Conservation (phyloP, 2,888 invertebrate genomes). For the Celastrina argiolus region DNA sequence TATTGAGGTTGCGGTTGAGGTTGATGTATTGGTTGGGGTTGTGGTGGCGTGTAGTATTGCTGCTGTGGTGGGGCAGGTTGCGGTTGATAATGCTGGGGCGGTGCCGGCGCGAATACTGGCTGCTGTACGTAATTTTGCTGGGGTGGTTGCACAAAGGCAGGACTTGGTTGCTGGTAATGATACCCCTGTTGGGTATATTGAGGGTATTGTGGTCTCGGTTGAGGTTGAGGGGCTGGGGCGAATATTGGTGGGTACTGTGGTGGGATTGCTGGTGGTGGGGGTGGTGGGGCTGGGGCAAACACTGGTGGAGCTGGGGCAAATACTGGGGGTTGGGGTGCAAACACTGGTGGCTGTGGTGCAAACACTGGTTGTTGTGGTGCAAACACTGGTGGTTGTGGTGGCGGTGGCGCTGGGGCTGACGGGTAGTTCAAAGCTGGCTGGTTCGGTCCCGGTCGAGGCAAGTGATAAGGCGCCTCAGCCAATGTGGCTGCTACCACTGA, state of each 20-base stretch:
- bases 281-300: conserved; percentile 25
- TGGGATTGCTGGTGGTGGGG: conserved; percentile 23
- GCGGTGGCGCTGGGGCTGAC: conserved; percentile 39
- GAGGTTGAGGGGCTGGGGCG: conserved; percentile 27
- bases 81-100: conserved; percentile 22
- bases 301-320: conserved; percentile 1
- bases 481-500: conserved; percentile 53
- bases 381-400: conserved; percentile 28
- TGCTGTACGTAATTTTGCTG: conserved; percentile 20
- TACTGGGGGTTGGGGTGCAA: conserved; percentile 6
- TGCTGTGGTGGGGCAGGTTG: conserved; percentile 27
- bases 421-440: conserved; percentile 52
- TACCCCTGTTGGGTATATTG: conserved; percentile 30
- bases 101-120: conserved; percentile 1
- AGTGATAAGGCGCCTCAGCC: conserved; percentile 65
- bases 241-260: conserved; percentile 8
- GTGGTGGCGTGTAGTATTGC: conserved; percentile 16
- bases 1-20: conserved; percentile 24
- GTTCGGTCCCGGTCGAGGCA: conserved; percentile 55
- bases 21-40: conserved; percentile 20
- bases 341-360: conserved; percentile 28
- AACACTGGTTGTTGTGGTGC: not conserved
- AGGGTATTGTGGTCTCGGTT: conserved; percentile 25
- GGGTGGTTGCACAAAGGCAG: conserved; percentile 18
- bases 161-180: conserved; percentile 26